Conservation (phyloP, 1,140 invertebrate genomes). For the Schmidtea mediterranea region DNA sequence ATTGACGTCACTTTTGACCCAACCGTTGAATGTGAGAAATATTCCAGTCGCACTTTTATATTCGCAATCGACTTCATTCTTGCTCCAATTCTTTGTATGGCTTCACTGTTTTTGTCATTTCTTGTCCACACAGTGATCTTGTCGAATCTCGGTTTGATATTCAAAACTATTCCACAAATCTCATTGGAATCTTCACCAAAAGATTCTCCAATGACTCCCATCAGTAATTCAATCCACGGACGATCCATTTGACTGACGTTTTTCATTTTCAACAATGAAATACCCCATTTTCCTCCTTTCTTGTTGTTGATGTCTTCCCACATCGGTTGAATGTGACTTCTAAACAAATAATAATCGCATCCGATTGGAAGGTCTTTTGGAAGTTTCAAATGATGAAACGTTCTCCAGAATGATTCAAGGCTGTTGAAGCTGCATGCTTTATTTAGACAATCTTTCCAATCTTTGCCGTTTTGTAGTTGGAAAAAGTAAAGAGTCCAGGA, state of each 20-base stretch:
- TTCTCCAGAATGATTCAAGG: conserved; percentile 84
- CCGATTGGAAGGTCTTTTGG: conserved; percentile 60
- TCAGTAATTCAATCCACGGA: conserved; percentile 75
- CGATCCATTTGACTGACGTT: conserved; percentile 52
- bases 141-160: conserved; percentile 60
- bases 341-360: conserved; percentile 83
- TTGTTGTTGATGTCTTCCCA: conserved; percentile 81
- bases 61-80: no score
- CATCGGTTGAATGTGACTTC: conserved; percentile 77
- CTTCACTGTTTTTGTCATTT: conserved; percentile 26
- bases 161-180: conserved; percentile 74
- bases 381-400: conserved; percentile 64
- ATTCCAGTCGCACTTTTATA: no score
- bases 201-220: conserved; percentile 81
- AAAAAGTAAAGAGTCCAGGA: conserved; percentile 98
- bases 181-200: conserved; percentile 67
- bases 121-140: conserved; percentile 82
- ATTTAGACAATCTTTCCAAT: conserved; percentile 75
- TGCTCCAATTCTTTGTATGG: no score
- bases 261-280: conserved; percentile 56
- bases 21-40: no score
- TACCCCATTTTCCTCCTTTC: conserved; percentile 70
- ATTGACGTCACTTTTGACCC: no score
- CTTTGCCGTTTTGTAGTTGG: conserved; percentile 57
- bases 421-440: conserved; percentile 74